Percentiles rank a stretch among this genome's conserved stretches.
These are phyloP conservation scores for Trissoscelio sp. DNA, from an alignment of 2,888 invertebrate genomes.

Conservation along the genomic window DNA sequence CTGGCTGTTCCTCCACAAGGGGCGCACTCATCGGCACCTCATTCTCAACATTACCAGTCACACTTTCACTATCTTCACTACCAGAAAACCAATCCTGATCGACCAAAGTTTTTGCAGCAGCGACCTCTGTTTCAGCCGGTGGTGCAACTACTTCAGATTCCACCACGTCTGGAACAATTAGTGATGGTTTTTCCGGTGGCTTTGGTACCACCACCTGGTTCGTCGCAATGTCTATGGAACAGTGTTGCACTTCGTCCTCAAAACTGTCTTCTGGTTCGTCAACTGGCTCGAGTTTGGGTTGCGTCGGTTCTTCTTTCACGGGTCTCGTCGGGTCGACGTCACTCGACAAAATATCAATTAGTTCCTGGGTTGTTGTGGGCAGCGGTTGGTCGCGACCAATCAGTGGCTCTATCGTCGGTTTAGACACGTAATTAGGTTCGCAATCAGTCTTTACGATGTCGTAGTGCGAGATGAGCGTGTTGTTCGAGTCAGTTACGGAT, in stretches of 20 bases:
- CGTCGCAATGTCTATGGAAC: conserved; percentile 75
- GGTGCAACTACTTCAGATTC: conserved; percentile 29
- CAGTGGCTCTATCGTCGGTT: conserved; percentile 73
- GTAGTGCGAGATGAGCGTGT: conserved; percentile 81
- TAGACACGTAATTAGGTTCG: conserved; percentile 76
- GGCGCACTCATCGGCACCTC: conserved; percentile 83
- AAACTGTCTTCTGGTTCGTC: conserved; percentile 56
- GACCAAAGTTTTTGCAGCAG: conserved; percentile 78
- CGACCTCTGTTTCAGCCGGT: conserved; percentile 58
- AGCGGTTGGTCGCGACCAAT: conserved; percentile 79
- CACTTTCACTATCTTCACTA: conserved; percentile 82
- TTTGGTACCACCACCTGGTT: conserved; percentile 58
- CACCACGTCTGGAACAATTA: conserved; percentile 72
- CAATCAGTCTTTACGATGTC: conserved; percentile 82
- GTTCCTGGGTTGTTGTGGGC: conserved; percentile 81
- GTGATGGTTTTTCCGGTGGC: conserved; percentile 72
- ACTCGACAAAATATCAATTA: conserved; percentile 81
- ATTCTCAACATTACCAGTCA: conserved; percentile 84
- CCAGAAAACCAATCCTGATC: conserved; percentile 83
- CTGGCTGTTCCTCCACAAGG: conserved; percentile 74
- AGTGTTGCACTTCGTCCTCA: conserved; percentile 76
- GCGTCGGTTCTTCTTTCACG: neutral
- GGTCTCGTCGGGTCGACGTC: conserved; percentile 74
- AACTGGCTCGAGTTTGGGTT: neutral
- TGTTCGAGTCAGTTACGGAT: conserved; percentile 80